Base-by-base conservation (phyloP, 2,888 invertebrate species). In the Crocallis elinguaria region DNA sequence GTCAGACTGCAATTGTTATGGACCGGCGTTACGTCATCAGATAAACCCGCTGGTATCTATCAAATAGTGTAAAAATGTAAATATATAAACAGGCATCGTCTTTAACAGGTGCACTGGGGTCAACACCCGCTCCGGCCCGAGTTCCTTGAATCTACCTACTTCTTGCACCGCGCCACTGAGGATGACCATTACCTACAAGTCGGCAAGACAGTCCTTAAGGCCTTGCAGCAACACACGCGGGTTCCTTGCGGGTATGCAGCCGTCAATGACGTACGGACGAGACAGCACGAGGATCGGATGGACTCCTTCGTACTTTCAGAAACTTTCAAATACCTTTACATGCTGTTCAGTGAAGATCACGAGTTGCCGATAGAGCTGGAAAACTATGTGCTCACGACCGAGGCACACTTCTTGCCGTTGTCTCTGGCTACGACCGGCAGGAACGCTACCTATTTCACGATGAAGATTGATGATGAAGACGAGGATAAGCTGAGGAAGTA, bases 221-320 rank as follows among this genome's bases (percentile, higher is more conserved):
- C 97, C 50, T 91, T 99, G 17, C 98, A 99, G 78, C 95, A 95
- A 64, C 95, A 97, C 86, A 96, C 99, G 0, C 93, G 96, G 69
- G 98, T 98, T n/a, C 94, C 96, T 1, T 99, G 99, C 82, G 99
- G 99, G 0, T 99, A 97, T 88, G 99, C 99, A 0, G 98, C 98
- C 1, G 97, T 99, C n/a, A 98, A 97, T 71, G 98, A 99, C 84
- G 97, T 99, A 0, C 93, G 98, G 36, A 98, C 98, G 0, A 94
- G 96, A 19, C 94, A 94, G 53, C 97, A 98, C 75, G 98, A 99
- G 78, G 98, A 99, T 77, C 94, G 98, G 61, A 98, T 99, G 98
- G 99, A 99, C 81, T 99, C 99, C 0, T 99, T 98, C 88, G 98
- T 99, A 0, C 92, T 99, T 0, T 97, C 99, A 0, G 99, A 99